Evolutionary conservation across 1,140 invertebrate species (phyloP).

Genomic region (Drosophila aff.): DNA sequence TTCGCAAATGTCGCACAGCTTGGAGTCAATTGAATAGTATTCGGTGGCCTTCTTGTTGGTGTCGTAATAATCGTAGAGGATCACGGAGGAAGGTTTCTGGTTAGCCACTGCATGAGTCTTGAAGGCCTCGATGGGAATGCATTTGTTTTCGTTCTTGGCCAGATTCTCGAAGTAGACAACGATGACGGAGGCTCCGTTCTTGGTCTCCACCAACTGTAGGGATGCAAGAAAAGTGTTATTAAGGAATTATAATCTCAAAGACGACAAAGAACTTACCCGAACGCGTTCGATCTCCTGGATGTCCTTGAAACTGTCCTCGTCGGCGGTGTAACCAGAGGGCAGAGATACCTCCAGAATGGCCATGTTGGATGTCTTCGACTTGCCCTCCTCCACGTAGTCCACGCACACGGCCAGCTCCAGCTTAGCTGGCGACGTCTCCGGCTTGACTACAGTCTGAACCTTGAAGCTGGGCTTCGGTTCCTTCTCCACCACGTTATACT

Average conservation of each 20-base stretch:
- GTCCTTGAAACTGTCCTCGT: conserved; percentile 65
- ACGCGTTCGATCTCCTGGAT: conserved; percentile 68
- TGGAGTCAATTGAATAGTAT: conserved; percentile 74
- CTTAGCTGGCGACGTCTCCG: conserved; percentile 89
- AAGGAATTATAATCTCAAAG: background rate
- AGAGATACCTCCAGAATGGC: conserved; percentile 94
- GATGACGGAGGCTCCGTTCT: conserved; percentile 90
- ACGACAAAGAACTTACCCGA: conserved; percentile 52
- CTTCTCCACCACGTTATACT: conserved; percentile 93
- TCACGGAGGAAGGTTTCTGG: conserved; percentile 93
- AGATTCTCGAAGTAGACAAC: conserved; percentile 95
- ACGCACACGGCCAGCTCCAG: conserved; percentile 91
- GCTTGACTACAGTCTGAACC: conserved; percentile 90
- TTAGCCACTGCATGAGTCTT: conserved; percentile 93
- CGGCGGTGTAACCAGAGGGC: conserved; percentile 91
- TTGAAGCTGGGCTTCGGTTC: conserved; percentile 93
- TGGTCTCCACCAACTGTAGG: conserved; percentile 89
- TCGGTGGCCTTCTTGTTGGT: conserved; percentile 88
- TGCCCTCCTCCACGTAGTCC: conserved; percentile 71
- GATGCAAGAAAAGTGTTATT: background rate
- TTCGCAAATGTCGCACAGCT: conserved; percentile 76
- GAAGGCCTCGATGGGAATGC: conserved; percentile 93
- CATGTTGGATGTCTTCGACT: conserved; percentile 90
- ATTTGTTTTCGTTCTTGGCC: conserved; percentile 87
- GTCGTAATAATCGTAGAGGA: conserved; percentile 96